Conservation (phyloP, 2,888 invertebrate genomes). For the Chymomyza caudatula region DNA sequence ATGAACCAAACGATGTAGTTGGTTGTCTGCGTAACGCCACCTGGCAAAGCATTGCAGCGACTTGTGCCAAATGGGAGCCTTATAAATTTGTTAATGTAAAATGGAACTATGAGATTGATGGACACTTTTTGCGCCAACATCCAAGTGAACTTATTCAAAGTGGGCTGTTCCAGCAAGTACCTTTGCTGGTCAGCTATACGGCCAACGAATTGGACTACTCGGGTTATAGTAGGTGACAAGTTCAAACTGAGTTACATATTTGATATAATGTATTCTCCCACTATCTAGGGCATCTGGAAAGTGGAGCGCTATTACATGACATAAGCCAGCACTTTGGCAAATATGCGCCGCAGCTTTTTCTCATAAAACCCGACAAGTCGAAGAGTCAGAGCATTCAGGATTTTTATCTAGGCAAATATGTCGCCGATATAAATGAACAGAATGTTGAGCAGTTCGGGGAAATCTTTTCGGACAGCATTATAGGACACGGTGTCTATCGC, state of each 20-base stretch:
- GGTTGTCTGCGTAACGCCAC: slow-evolving; percentile 79
- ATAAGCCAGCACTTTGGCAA: slow-evolving; percentile 55
- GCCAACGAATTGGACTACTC: slow-evolving; percentile 79
- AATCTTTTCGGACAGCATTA: slow-evolving; percentile 81
- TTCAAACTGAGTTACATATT: not conserved
- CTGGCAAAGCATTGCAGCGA: slow-evolving; percentile 57
- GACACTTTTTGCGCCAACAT: slow-evolving; percentile 80
- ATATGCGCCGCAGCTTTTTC: slow-evolving; percentile 74
- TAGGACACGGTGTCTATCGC: slow-evolving; percentile 81
- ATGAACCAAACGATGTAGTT: slow-evolving; percentile 79
- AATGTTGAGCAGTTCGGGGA: slow-evolving; percentile 67
- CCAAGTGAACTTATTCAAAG: slow-evolving; percentile 80
- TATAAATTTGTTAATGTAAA: slow-evolving; percentile 63
- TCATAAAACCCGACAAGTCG: slow-evolving; percentile 48
- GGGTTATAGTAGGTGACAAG: slow-evolving; percentile 68
- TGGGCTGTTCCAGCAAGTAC: slow-evolving; percentile 81
- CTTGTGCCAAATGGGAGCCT: slow-evolving; percentile 58
- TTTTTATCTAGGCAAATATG: slow-evolving; percentile 46
- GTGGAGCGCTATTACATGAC: slow-evolving; percentile 58
- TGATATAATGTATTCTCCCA: not conserved
- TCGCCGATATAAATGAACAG: slow-evolving; percentile 17
- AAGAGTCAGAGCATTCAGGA: slow-evolving; percentile 37
- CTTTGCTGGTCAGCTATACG: slow-evolving; percentile 82
- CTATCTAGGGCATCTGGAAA: slow-evolving; percentile 45
- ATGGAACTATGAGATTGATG: slow-evolving; percentile 81